These are phyloP conservation scores for Polypterus senegalus DNA, from an alignment of 2,113 vertebrate species.

Conservation along the genomic window DNA sequence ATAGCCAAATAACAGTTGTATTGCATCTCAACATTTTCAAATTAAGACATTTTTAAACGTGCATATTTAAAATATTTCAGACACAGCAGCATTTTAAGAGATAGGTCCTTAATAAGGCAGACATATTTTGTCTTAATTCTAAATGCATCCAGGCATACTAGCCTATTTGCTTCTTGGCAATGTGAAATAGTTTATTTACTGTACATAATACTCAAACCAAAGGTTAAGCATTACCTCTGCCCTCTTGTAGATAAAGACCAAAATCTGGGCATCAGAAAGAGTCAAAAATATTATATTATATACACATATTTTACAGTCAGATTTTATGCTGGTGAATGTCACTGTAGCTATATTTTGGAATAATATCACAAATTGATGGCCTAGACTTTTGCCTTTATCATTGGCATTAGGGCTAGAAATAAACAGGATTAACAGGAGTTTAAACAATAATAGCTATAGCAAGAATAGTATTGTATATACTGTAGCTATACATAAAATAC, in stretches of 20 bases:
- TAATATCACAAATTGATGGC: too few relatives aligned
- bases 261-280: not conserved
- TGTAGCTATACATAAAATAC: too few relatives aligned
- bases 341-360: too few relatives aligned
- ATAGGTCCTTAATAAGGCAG: not conserved
- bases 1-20: conserved; percentile 20
- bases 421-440: too few relatives aligned
- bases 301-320: not conserved
- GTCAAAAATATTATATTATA: not conserved
- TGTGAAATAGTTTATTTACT: not conserved
- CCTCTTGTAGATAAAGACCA: not conserved
- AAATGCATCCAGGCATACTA: not conserved
- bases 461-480: too few relatives aligned
- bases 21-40: conserved; percentile 20
- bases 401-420: too few relatives aligned
- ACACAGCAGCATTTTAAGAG: conserved; percentile 14
- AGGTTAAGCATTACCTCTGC: not conserved
- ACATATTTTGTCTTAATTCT: not conserved
- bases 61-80: conserved; percentile 28
- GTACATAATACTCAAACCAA: not conserved
- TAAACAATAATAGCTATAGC: too few relatives aligned
- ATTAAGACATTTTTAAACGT: conserved; percentile 48
- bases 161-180: not conserved
- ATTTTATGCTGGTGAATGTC: too few relatives aligned
- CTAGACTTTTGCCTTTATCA: too few relatives aligned